These are phyloP conservation scores for Drosophila watanabei DNA, from an alignment of 1,140 invertebrate genomes.

Conservation along the genomic window DNA sequence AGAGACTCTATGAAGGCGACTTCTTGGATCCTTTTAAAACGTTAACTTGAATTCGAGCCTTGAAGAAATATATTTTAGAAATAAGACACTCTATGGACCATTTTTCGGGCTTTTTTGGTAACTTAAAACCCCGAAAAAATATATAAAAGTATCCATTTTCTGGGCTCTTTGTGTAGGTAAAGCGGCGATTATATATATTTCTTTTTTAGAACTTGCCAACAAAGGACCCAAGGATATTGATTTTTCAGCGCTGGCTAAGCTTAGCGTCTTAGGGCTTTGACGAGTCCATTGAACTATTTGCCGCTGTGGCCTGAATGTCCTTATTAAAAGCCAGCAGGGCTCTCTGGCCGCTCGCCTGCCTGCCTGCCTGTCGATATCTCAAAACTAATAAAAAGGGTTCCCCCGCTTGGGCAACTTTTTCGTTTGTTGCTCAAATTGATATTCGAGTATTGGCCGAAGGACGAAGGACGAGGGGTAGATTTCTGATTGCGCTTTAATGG, in stretches of 20 bases:
- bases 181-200: constrained; percentile 8
- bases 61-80: background rate
- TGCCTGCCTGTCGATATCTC: constrained; percentile 45
- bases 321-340: constrained; percentile 40
- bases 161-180: constrained; percentile 7
- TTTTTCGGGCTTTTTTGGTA: background rate
- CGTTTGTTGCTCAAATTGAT: constrained; percentile 62
- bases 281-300: constrained; percentile 70
- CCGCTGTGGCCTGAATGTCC: constrained; percentile 57
- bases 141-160: constrained; percentile 7
- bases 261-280: constrained; percentile 37
- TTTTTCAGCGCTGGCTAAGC: constrained; percentile 53
- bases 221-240: constrained; percentile 46
- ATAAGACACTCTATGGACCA: background rate
- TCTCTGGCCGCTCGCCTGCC: constrained; percentile 8
- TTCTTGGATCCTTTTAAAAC: too few relatives aligned
- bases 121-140: constrained; percentile 1
- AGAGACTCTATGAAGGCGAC: too few relatives aligned
- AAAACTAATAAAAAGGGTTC: constrained; percentile 79
- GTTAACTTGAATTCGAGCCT: too few relatives aligned
- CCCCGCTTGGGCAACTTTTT: constrained; percentile 64
- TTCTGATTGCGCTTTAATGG: constrained; percentile 81
- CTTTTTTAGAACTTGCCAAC: constrained; percentile 10
- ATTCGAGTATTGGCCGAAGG: constrained; percentile 54
- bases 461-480: background rate